Conservation (phyloP, 1,140 invertebrate species). For the Diplogasteroides magnus region DNA sequence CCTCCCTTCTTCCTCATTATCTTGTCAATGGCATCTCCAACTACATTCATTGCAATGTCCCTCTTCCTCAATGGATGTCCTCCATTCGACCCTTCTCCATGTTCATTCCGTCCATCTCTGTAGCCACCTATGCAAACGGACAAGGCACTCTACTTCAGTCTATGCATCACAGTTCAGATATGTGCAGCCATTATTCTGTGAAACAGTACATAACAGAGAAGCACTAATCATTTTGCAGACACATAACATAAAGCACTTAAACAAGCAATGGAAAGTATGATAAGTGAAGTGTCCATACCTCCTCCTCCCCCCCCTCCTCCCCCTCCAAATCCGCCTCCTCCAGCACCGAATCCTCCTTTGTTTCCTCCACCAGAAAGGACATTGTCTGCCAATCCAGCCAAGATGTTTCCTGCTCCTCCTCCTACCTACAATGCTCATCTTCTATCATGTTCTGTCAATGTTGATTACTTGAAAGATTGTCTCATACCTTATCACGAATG, state of each 20-base stretch:
- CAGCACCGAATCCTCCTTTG: conserved; percentile 20
- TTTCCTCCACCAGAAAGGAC: conserved; percentile 20
- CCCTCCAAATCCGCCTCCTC: conserved; percentile 16
- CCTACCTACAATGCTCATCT: conserved; percentile 25
- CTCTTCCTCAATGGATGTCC: conserved; percentile 4
- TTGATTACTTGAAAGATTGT: neutral
- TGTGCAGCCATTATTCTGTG: neutral
- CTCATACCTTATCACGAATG: conserved; percentile 40
- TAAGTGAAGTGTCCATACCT: neutral
- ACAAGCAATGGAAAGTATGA: neutral
- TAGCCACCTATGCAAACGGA: neutral
- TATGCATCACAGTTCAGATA: neutral
- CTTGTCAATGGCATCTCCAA: neutral
- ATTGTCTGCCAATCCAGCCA: conserved; percentile 28
- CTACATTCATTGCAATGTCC: conserved; percentile 4
- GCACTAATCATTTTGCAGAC: neutral
- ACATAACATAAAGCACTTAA: neutral
- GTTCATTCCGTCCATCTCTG: neutral
- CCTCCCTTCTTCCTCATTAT: neutral
- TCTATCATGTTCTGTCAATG: neutral
- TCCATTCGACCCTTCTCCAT: neutral
- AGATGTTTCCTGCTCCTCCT: conserved; percentile 26
- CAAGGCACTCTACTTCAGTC: neutral
- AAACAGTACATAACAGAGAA: neutral
- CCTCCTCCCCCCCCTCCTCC: conserved; percentile 16